These are phyloP conservation scores for Megaustenia siamemsis DNA, from an alignment of 2,888 invertebrate species.

Conservation along the genomic window DNA sequence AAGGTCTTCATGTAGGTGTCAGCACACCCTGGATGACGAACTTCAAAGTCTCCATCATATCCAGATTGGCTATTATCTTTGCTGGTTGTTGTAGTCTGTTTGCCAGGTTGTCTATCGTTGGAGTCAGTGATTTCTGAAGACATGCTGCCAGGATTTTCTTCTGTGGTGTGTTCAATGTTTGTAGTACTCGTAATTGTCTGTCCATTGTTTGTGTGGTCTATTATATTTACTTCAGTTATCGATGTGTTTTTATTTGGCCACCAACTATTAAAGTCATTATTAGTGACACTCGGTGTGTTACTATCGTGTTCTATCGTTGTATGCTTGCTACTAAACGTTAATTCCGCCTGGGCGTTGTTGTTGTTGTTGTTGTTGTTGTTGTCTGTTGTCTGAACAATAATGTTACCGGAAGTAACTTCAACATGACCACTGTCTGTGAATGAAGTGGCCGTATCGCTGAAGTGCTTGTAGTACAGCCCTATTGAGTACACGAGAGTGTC, in stretches of 20 bases:
- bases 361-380: too few species aligned
- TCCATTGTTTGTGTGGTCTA: background rate
- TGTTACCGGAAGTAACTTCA: background rate
- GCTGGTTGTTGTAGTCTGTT: background rate
- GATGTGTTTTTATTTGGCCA: too few species aligned
- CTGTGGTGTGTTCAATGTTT: background rate
- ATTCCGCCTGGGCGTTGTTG: too few species aligned
- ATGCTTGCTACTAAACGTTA: too few species aligned
- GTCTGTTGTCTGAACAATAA: background rate
- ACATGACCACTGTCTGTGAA: background rate
- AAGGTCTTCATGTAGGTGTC: conserved; percentile 7
- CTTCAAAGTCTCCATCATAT: too few species aligned
- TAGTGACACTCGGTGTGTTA: too few species aligned
- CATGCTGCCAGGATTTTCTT: background rate
- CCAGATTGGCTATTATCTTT: background rate
- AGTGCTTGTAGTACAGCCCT: background rate
- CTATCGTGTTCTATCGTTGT: too few species aligned
- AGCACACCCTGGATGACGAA: background rate
- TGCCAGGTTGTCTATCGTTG: too few species aligned
- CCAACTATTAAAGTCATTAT: too few species aligned
- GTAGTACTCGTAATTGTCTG: background rate
- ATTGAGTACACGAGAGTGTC: too few species aligned
- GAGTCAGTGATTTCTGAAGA: too few species aligned
- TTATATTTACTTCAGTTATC: too few species aligned
- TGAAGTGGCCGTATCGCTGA: background rate